Conservation (phyloP, 2,113 vertebrate genomes). For the Oryzias melastigma region DNA sequence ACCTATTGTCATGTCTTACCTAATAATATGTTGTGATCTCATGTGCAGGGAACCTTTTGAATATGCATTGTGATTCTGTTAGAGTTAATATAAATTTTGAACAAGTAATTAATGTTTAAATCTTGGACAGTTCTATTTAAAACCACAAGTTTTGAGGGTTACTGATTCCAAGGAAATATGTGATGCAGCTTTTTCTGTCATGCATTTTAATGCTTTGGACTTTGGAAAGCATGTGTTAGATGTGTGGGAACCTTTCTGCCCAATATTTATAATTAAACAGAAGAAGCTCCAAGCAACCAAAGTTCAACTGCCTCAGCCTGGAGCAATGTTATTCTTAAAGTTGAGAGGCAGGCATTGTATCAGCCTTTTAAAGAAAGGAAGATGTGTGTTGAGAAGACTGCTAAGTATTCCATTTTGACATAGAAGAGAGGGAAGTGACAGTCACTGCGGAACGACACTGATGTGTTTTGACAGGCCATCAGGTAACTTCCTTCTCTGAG, state of each 20-base stretch:
- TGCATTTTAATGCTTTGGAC: conserved; percentile 22
- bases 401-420: conserved; percentile 55
- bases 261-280: conserved; percentile 57
- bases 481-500: conserved; percentile 29
- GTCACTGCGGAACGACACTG: conserved; percentile 33
- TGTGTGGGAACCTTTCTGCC: conserved; percentile 48
- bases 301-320: conserved; percentile 3
- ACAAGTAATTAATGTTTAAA: neutral
- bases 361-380: conserved; percentile 41
- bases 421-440: conserved; percentile 39
- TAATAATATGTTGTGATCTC: too few species aligned
- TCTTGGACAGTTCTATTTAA: neutral
- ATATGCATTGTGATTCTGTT: too few species aligned
- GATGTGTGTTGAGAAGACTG: conserved; percentile 52
- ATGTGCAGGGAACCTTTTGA: too few species aligned
- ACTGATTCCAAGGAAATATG: neutral
- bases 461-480: conserved; percentile 53
- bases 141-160: neutral
- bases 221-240: conserved; percentile 2
- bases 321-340: conserved; percentile 51
- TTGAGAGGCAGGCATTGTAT: conserved; percentile 38
- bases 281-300: conserved; percentile 57
- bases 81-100: too few species aligned
- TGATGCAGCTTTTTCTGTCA: too few species aligned
- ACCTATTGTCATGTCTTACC: too few species aligned